phyloP scores from a whole-genome alignment of 2,888 invertebrate genomes.

The Brenthis ino region DNA sequence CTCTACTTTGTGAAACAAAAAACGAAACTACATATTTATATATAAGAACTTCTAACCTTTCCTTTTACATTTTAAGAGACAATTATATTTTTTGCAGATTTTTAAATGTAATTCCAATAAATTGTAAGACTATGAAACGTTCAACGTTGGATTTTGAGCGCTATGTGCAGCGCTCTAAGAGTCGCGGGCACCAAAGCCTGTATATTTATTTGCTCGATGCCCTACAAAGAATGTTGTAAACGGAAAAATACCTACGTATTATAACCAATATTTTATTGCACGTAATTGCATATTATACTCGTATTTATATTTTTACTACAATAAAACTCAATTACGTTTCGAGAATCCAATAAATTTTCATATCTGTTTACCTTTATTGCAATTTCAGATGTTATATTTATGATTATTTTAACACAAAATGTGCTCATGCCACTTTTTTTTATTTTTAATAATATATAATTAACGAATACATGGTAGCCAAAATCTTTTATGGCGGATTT shows the following conservation, averaged over 20 bases:
- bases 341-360: slow-evolving; percentile 37
- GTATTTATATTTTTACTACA: slow-evolving; percentile 36
- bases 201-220: slow-evolving; percentile 26
- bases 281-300: slow-evolving; percentile 38
- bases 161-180: not conserved
- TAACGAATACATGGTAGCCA: not conserved
- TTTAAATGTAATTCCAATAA: slow-evolving; percentile 18
- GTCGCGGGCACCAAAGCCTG: not conserved
- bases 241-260: slow-evolving; percentile 37
- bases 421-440: slow-evolving; percentile 1
- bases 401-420: slow-evolving; percentile 21
- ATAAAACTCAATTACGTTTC: slow-evolving; percentile 38
- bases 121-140: slow-evolving; percentile 9
- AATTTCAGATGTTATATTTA: slow-evolving; percentile 32
- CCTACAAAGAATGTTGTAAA: slow-evolving; percentile 41
- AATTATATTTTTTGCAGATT: slow-evolving; percentile 25
- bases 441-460: not conserved
- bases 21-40: not conserved
- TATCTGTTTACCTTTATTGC: slow-evolving; percentile 35
- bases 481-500: not conserved
- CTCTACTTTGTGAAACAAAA: slow-evolving; percentile 1
- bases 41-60: slow-evolving; percentile 22
- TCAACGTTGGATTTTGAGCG: not conserved
- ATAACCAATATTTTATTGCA: slow-evolving; percentile 39
- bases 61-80: slow-evolving; percentile 13